Percentiles rank a stretch among this genome's conserved stretches.
Evolutionary conservation across 2,888 invertebrate genomes (phyloP).

Genomic region (Phorcus lineatus): DNA sequence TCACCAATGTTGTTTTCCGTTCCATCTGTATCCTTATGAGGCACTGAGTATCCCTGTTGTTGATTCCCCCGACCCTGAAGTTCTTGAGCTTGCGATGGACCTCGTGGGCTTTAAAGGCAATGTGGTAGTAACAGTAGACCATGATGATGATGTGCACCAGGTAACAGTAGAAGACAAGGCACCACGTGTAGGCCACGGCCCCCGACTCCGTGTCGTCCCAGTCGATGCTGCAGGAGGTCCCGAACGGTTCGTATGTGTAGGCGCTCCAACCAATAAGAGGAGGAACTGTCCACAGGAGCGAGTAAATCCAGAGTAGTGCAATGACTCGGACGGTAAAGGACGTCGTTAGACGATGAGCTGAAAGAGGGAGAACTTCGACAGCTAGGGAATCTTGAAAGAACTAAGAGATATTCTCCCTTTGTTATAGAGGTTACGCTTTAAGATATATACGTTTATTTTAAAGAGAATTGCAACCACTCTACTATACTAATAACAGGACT

Average conservation of each 20-base stretch:
- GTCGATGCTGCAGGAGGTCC: conserved; percentile 45
- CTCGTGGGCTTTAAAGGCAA: conserved; percentile 11
- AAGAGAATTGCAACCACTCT: too few relatives aligned
- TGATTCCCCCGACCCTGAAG: not conserved
- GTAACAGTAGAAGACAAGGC: conserved; percentile 36
- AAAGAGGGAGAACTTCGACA: not conserved
- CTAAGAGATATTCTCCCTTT: too few relatives aligned
- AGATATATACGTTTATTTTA: too few relatives aligned
- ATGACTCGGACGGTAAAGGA: conserved; percentile 15
- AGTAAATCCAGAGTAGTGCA: conserved; percentile 32
- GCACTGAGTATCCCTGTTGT: not conserved
- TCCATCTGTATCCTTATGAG: conserved; percentile 21
- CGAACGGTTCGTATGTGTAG: conserved; percentile 41
- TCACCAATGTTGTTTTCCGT: conserved; percentile 30
- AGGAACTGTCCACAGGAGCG: conserved; percentile 32
- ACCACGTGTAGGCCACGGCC: conserved; percentile 32
- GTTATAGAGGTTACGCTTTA: too few relatives aligned
- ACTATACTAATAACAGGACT: too few relatives aligned
- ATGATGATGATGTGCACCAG: conserved; percentile 34
- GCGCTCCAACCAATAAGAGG: conserved; percentile 43
- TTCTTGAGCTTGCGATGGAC: conserved; percentile 14
- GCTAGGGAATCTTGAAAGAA: too few relatives aligned
- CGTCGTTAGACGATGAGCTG: conserved; percentile 28
- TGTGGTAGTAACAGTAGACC: conserved; percentile 33
- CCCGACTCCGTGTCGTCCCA: conserved; percentile 27